A percentile compares a stretch with the other conserved stretches of the same genome.
These are phyloP conservation scores for Cartodere bifasciata DNA, from an alignment of 2,888 invertebrate genomes.

Conservation along the genomic window DNA sequence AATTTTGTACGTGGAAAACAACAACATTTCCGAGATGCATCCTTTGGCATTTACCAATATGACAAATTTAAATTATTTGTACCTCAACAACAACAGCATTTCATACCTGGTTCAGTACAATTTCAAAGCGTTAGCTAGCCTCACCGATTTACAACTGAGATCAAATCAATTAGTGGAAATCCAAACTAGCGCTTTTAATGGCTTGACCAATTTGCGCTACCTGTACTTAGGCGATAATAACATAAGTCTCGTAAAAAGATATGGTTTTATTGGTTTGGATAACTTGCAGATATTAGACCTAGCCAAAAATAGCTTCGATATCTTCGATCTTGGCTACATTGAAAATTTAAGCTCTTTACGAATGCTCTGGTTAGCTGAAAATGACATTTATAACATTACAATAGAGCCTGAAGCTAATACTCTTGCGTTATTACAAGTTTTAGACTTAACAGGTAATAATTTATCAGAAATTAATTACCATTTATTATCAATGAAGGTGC, in stretches of 20 bases:
- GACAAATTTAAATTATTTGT: conserved; percentile 28
- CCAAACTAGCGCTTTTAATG: conserved; percentile 31
- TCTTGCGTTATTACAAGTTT: conserved; percentile 21
- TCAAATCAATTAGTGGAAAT: conserved; percentile 30
- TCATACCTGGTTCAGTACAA: conserved; percentile 28
- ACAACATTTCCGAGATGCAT: conserved; percentile 31
- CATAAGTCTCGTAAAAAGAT: conserved; percentile 28
- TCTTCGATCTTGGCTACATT: conserved; percentile 24
- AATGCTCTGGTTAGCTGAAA: conserved; percentile 28
- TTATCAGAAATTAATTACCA: conserved; percentile 26
- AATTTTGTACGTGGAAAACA: conserved; percentile 32
- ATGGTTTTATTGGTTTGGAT: conserved; percentile 31
- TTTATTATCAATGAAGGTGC: conserved; percentile 25
- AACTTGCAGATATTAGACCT: conserved; percentile 28
- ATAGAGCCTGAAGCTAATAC: conserved; percentile 22
- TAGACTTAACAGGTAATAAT: conserved; percentile 28
- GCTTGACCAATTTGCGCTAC: conserved; percentile 27
- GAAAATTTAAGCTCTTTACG: conserved; percentile 25
- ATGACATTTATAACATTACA: conserved; percentile 23
- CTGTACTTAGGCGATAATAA: conserved; percentile 33
- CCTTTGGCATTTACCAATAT: conserved; percentile 31
- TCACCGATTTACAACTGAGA: conserved; percentile 31
- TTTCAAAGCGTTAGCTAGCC: conserved; percentile 29
- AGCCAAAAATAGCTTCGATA: conserved; percentile 25
- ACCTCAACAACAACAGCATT: conserved; percentile 32